Evolutionary conservation across 2,113 vertebrate species (phyloP).

Genomic region (Anarhynchus alexandrinus): DNA sequence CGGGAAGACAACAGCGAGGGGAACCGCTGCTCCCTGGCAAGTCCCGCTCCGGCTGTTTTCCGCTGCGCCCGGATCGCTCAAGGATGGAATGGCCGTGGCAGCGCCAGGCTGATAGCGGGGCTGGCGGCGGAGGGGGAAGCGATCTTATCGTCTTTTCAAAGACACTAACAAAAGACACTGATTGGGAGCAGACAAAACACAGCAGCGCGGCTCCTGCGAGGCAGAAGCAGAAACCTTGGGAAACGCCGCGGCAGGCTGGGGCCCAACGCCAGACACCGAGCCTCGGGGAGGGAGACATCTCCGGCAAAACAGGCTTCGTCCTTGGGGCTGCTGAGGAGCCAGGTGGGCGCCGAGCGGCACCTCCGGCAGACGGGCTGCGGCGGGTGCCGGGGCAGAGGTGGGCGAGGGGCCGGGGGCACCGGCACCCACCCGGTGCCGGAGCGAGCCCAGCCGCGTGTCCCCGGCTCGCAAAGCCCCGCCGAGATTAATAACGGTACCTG

Average conservation of each 20-base stretch:
- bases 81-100: background rate
- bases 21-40: background rate
- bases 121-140: background rate
- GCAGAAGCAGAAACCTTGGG: slow-evolving; percentile 32
- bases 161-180: slow-evolving; percentile 37
- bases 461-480: background rate
- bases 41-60: background rate
- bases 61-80: background rate
- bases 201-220: background rate
- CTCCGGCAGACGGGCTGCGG: background rate
- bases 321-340: background rate
- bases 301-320: background rate
- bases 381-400: background rate
- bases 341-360: background rate
- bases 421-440: background rate
- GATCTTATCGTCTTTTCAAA: slow-evolving; percentile 16
- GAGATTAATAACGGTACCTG: slow-evolving; percentile 9
- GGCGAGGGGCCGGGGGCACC: background rate
- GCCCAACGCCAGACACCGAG: background rate
- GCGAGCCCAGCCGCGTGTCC: background rate
- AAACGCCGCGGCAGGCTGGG: background rate
- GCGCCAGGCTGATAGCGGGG: background rate
- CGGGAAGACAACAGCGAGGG: background rate
- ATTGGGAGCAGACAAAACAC: slow-evolving; percentile 62
- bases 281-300: background rate